phyloP scores from a whole-genome alignment of 2,113 vertebrate species.

The Geococcyx californianus region DNA sequence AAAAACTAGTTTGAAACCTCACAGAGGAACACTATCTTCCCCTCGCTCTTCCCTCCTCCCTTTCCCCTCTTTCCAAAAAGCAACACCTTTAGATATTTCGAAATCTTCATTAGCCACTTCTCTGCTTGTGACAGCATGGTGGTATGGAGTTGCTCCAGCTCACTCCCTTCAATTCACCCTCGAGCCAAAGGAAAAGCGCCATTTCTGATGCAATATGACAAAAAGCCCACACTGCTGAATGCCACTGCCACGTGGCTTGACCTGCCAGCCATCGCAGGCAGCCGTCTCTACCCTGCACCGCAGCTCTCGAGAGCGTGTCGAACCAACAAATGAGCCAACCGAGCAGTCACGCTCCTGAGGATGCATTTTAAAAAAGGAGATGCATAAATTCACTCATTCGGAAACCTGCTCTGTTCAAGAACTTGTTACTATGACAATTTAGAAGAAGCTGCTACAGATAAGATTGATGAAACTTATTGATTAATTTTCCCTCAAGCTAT shows the following conservation, averaged over 20 bases:
- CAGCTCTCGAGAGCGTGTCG: neutral
- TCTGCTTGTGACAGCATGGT: neutral
- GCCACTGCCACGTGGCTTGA: neutral
- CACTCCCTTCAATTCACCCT: neutral
- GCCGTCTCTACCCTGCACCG: neutral
- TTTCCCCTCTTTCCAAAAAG: neutral
- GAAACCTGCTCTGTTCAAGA: conserved; percentile 53
- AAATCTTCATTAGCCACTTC: neutral
- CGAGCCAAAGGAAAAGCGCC: neutral
- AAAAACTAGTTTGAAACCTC: neutral
- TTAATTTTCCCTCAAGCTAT: conserved; percentile 62
- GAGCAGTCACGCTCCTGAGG: neutral
- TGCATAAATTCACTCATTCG: conserved; percentile 25
- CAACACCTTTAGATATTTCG: neutral
- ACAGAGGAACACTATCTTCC: neutral
- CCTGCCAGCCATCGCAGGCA: neutral
- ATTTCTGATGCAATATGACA: neutral
- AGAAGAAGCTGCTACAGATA: conserved; percentile 34
- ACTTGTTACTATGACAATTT: conserved; percentile 66
- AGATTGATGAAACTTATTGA: conserved; percentile 67
- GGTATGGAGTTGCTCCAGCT: neutral
- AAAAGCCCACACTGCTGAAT: neutral
- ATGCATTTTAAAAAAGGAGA: neutral
- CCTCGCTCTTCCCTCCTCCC: neutral
- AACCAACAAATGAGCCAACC: neutral